Evolutionary conservation across 2,797 vertebrate genomes (phyloP), one percentile per base, ranked within the genome.

Genomic region (Gymnodraco acuticeps): DNA sequence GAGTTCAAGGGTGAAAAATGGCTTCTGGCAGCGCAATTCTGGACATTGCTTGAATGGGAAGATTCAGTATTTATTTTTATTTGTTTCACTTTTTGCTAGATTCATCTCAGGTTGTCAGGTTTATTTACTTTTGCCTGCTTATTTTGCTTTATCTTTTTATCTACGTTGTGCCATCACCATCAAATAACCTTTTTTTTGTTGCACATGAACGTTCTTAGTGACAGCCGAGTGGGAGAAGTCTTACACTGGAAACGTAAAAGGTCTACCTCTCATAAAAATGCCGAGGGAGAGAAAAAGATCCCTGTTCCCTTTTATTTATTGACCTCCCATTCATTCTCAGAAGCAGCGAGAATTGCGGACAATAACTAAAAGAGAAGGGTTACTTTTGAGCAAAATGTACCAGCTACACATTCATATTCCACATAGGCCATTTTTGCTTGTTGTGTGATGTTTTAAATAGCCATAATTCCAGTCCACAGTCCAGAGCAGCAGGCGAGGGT

Each of bases 1-100:
- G 67, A 81, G 85, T 88, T 88, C 77, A 89, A 74, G 77, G 83
- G 76, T 79, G 75, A 75, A 53, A 81, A 80, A 81, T 70, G 69
- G 42, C 45, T 42, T 33, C 68, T 70, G 70, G 59, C 63, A 27
- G 27, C 9, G 58, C 55, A 70, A 52, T 19, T 31, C 23, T 71
- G 45, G 45, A 27, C 56, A 41, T 20, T 4, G 17, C 78, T 52
- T 33, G 55, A 64, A 80, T 64, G 80, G 71, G 63, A 68, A 48
- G 10, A 20, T 31, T 66, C 59, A 47, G 17, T 48, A 59, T 74
- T 38, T 48, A 60, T 72, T 81, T 66, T 66, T n/a, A 12, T 62
- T 31, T 69, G 55, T 43, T 78, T 70, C 11, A 17, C 10, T 38
- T 59, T 46, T 73, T 38, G 43, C 51, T 73, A 14, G 14, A 50